phyloP scores from a whole-genome alignment of 2,888 invertebrate genomes.

The Lithophane leautieri region DNA sequence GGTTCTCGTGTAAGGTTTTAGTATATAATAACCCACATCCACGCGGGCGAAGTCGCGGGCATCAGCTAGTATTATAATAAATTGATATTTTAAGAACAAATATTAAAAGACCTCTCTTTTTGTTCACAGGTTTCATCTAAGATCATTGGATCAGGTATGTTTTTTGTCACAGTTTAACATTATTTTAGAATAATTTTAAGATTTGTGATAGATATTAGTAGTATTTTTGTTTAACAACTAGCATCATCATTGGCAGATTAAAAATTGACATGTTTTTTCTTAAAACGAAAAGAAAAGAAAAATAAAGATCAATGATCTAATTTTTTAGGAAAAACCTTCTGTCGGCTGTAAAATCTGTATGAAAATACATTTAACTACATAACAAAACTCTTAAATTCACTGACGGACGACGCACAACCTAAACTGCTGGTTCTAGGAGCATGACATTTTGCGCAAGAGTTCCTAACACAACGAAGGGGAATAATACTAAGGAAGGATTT shows the following conservation, averaged over 20 bases:
- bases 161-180: not conserved
- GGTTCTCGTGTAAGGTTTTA: too few relatives aligned
- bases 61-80: not conserved
- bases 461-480: not conserved
- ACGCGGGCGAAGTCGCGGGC: too few relatives aligned
- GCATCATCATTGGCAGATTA: too few relatives aligned
- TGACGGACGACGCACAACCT: too few relatives aligned
- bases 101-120: constrained; percentile 20
- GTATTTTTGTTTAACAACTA: not conserved
- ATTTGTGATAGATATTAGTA: not conserved
- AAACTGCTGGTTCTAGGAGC: too few relatives aligned
- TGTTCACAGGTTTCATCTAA: constrained; percentile 52
- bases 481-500: not conserved
- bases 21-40: too few relatives aligned
- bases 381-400: not conserved
- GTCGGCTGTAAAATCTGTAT: not conserved
- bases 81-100: not conserved
- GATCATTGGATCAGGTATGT: constrained; percentile 47
- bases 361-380: not conserved
- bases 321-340: not conserved
- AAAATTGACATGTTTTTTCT: not conserved
- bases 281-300: not conserved
- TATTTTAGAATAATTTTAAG: not conserved
- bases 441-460: not conserved
- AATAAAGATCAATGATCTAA: too few relatives aligned